A percentile compares a stretch with the other conserved stretches of the same genome.
Evolutionary conservation across 2,888 invertebrate species (phyloP).

Genomic region (Drosophila eohydei): DNA sequence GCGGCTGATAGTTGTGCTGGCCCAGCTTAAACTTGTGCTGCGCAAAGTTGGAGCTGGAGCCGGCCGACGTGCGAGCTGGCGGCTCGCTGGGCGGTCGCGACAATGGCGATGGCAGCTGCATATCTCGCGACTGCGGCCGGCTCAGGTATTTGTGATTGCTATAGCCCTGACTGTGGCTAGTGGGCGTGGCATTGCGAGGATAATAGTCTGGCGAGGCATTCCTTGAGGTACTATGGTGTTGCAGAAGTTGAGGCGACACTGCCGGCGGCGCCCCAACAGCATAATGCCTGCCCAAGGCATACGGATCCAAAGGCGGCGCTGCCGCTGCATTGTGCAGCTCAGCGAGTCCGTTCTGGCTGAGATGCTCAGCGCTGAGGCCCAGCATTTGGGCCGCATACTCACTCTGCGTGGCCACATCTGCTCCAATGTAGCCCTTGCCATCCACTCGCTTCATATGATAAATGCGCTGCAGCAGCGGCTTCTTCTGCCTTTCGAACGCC

Average conservation of each 20-base stretch:
- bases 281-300: conserved; percentile 71
- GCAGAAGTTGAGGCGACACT: conserved; percentile 61
- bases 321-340: conserved; percentile 59
- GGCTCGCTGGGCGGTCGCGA: conserved; percentile 76
- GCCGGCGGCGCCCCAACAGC: conserved; percentile 34
- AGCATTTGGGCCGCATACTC: conserved; percentile 96
- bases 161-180: conserved; percentile 62
- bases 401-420: conserved; percentile 95
- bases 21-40: conserved; percentile 85
- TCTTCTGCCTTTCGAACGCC: conserved; percentile 92
- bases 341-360: conserved; percentile 73
- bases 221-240: conserved; percentile 79
- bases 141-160: conserved; percentile 75
- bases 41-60: conserved; percentile 83
- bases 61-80: conserved; percentile 41
- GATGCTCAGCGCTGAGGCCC: conserved; percentile 89
- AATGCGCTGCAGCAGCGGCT: conserved; percentile 93
- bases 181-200: conserved; percentile 76
- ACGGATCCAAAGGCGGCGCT: conserved; percentile 57
- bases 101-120: conserved; percentile 71
- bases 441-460: conserved; percentile 97
- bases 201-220: conserved; percentile 83
- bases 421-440: conserved; percentile 95
- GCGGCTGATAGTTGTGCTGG: conserved; percentile 63
- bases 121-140: conserved; percentile 83